Conservation (phyloP, 2,113 vertebrate species). For the Telmatochromis sp. region DNA sequence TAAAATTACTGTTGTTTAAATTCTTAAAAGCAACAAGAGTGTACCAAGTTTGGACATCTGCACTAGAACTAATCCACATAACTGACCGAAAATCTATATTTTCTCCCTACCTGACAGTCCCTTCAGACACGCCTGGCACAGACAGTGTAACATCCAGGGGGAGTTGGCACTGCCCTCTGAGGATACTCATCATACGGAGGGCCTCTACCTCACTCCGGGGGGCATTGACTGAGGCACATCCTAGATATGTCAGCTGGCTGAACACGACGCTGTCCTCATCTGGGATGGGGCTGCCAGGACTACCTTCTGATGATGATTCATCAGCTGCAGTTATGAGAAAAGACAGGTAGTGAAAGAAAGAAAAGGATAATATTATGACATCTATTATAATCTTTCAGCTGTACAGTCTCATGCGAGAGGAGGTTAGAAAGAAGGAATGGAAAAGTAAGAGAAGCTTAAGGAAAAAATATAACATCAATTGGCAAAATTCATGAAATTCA, state of each 20-base stretch:
- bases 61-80: not conserved
- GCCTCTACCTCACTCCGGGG: conserved; percentile 96
- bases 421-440: not conserved
- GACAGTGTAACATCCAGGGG: conserved; percentile 92
- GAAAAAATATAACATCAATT: not conserved
- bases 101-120: conserved; percentile 84
- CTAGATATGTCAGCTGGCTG: conserved; percentile 94
- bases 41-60: not conserved
- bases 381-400: not conserved
- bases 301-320: conserved; percentile 69
- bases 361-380: not conserved
- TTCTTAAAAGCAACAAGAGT: not conserved
- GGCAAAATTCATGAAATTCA: not conserved
- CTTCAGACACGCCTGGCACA: conserved; percentile 94
- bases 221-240: conserved; percentile 95
- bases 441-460: not conserved
- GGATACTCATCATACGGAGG: conserved; percentile 94
- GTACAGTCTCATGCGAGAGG: not conserved
- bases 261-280: conserved; percentile 98
- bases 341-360: not conserved
- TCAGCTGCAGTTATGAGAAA: conserved; percentile 31
- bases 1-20: not conserved
- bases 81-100: not conserved
- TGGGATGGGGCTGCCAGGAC: conserved; percentile 82
- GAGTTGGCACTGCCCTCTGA: conserved; percentile 89